phyloP scores from a whole-genome alignment of 1,140 invertebrate genomes.

The Meteorus sp. region DNA sequence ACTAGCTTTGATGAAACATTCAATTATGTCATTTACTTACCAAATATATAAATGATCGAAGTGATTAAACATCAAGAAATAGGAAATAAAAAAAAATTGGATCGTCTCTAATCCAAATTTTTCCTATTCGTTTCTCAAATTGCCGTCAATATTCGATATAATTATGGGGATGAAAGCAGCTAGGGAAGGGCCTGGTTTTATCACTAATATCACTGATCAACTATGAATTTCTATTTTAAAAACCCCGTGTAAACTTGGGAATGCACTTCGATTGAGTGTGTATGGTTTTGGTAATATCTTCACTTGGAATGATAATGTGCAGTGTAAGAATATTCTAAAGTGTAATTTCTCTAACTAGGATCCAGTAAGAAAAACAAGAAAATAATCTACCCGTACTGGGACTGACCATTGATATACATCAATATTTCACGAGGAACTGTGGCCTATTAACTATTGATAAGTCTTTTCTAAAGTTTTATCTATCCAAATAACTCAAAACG shows the following conservation, averaged over 20 bases:
- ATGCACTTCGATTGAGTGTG: not conserved
- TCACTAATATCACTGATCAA: not conserved
- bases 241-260: slow-evolving; percentile 12
- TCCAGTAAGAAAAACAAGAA: too few relatives aligned
- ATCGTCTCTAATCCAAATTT: slow-evolving; percentile 10
- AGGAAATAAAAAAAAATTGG: not conserved
- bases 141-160: not conserved
- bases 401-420: slow-evolving; percentile 7
- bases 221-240: not conserved
- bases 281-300: not conserved
- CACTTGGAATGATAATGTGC: not conserved
- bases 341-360: not conserved
- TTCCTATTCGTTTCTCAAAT: not conserved
- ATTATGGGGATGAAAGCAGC: slow-evolving; percentile 45
- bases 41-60: slow-evolving; percentile 10
- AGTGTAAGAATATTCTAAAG: slow-evolving; percentile 2
- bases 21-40: slow-evolving; percentile 25
- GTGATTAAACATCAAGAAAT: slow-evolving; percentile 18
- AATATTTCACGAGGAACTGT: too few relatives aligned
- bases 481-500: too few relatives aligned
- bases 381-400: not conserved
- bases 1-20: slow-evolving; percentile 5
- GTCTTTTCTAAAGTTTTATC: too few relatives aligned
- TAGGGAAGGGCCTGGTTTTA: slow-evolving; percentile 45
- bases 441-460: too few relatives aligned